Conservation (phyloP, 1,140 invertebrate genomes). For the Cheumatopsyche charites region DNA sequence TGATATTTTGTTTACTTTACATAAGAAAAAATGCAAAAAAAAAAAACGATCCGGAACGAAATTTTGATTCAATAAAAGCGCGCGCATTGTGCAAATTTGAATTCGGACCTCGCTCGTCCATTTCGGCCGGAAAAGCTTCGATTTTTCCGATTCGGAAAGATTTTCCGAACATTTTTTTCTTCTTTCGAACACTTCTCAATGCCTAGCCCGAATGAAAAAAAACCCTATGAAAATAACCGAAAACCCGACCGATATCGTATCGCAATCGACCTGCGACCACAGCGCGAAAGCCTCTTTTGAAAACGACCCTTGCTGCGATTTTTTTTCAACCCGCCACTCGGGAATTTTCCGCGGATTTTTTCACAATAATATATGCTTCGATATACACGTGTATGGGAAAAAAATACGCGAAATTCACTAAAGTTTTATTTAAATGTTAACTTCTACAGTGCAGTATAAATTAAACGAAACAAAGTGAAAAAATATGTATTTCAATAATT, state of each 20-base stretch:
- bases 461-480: too few species aligned
- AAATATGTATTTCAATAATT: too few species aligned
- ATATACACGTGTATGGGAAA: neutral
- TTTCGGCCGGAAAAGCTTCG: neutral
- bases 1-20: too few species aligned
- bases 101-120: neutral
- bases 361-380: neutral
- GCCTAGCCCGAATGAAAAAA: neutral
- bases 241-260: neutral
- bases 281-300: constrained; percentile 9
- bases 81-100: neutral
- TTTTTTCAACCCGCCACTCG: neutral
- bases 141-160: neutral
- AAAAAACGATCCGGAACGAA: too few species aligned
- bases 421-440: too few species aligned
- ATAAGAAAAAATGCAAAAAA: too few species aligned
- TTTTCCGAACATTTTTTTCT: neutral
- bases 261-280: neutral
- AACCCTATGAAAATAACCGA: neutral
- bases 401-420: constrained; percentile 1
- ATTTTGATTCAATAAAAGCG: neutral
- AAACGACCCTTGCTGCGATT: neutral
- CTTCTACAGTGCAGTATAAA: too few species aligned
- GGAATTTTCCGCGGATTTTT: too few species aligned
- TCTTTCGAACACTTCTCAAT: too few species aligned